phyloP scores from a whole-genome alignment of 2,113 vertebrate genomes.

The Potamarius usumacintae region DNA sequence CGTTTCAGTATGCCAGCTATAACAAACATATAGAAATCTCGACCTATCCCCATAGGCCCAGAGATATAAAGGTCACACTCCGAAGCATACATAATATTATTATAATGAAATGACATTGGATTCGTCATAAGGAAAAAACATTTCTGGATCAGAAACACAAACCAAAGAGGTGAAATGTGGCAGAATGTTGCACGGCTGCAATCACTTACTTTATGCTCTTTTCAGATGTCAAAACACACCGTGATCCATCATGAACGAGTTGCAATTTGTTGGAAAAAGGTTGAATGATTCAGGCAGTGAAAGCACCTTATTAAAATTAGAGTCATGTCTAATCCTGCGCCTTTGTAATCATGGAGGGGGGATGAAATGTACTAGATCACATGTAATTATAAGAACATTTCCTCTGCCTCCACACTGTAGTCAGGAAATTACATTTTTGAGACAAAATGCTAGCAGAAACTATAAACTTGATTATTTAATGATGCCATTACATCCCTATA shows the following conservation, averaged over 20 bases:
- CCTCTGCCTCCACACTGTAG: background rate
- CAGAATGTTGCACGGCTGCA: background rate
- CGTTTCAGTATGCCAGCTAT: background rate
- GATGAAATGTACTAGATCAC: background rate
- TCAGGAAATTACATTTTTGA: conserved; percentile 7
- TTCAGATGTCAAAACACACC: conserved; percentile 1
- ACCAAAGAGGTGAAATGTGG: background rate
- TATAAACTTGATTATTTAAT: conserved; percentile 4
- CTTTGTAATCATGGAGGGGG: background rate
- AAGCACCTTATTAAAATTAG: conserved; percentile 14
- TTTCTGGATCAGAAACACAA: background rate
- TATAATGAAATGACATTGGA: background rate
- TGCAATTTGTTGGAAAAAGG: background rate
- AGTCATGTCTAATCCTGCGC: background rate
- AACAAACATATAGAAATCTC: background rate
- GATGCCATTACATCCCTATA: background rate
- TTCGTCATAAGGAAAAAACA: background rate
- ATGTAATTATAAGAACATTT: conserved; percentile 21
- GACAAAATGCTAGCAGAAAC: background rate
- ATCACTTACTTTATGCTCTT: background rate
- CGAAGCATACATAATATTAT: background rate
- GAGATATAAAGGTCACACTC: background rate
- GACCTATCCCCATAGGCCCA: background rate
- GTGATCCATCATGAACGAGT: background rate
- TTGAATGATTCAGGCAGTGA: background rate